Percentiles rank a stretch among this genome's conserved stretches.
Evolutionary conservation across 2,888 invertebrate genomes (phyloP).

Genomic region (Horisme vitalbata): DNA sequence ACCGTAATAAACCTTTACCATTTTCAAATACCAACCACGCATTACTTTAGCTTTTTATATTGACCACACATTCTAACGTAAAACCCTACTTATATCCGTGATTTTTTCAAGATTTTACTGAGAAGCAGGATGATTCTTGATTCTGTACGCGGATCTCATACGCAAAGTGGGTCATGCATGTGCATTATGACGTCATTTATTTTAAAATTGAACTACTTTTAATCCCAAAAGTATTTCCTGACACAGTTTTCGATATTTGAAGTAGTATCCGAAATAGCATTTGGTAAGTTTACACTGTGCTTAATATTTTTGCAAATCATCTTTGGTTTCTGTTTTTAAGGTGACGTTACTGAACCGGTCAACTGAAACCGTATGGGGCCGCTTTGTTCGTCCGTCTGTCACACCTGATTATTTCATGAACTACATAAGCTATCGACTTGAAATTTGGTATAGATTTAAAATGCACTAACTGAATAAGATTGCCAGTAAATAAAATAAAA

Average conservation of each 20-base stretch:
- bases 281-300: no score
- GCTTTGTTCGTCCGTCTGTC: no score
- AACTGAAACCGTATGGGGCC: no score
- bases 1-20: slow-evolving; percentile 2
- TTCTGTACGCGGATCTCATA: slow-evolving; percentile 16
- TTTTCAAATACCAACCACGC: not conserved
- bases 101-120: slow-evolving; percentile 16
- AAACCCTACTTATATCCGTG: slow-evolving; percentile 14
- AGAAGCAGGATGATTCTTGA: slow-evolving; percentile 19
- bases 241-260: not conserved
- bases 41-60: slow-evolving; percentile 7
- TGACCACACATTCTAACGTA: slow-evolving; percentile 15
- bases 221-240: slow-evolving; percentile 2
- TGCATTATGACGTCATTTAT: slow-evolving; percentile 2
- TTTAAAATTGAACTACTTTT: not conserved
- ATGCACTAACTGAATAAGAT: no score
- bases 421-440: no score
- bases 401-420: no score
- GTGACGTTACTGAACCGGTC: no score
- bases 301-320: no score
- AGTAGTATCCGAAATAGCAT: not conserved
- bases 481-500: no score
- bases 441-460: no score
- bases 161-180: slow-evolving; percentile 10
- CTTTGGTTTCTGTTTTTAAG: no score